Percentiles rank a stretch among this genome's conserved stretches.
Conservation (phyloP, 2,113 vertebrate species). For the Progne subis region DNA sequence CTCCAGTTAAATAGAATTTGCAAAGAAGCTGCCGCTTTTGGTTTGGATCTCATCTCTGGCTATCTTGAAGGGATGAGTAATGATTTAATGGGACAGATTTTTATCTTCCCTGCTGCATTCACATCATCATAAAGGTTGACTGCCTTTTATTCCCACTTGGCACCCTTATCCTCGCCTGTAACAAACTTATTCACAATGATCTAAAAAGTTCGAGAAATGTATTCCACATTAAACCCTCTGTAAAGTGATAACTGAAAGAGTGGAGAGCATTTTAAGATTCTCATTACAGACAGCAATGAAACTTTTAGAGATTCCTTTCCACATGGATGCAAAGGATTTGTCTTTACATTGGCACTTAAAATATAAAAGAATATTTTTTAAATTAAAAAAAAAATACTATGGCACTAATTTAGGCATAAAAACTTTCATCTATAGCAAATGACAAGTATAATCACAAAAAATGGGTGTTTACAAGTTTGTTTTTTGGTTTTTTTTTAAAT, state of each 20-base stretch:
- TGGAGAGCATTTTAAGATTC: background rate
- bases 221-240: constrained; percentile 15
- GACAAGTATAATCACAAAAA: background rate
- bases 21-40: constrained; percentile 27
- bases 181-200: background rate
- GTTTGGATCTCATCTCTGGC: background rate
- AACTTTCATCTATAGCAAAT: background rate
- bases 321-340: background rate
- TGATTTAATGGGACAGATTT: constrained; percentile 41
- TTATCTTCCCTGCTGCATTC: constrained; percentile 16
- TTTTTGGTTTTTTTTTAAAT: background rate
- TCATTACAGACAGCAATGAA: constrained; percentile 26
- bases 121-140: background rate
- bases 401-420: background rate
- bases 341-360: background rate
- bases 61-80: constrained; percentile 39
- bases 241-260: constrained; percentile 10
- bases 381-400: background rate
- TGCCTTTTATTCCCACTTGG: background rate
- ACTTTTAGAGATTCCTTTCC: constrained; percentile 3
- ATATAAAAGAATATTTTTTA: background rate
- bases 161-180: background rate
- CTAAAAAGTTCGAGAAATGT: constrained; percentile 18
- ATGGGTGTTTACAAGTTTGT: background rate
- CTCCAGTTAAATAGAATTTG: constrained; percentile 9